These are phyloP conservation scores for Achroia grisella DNA, from an alignment of 1,140 invertebrate species.

Conservation along the genomic window DNA sequence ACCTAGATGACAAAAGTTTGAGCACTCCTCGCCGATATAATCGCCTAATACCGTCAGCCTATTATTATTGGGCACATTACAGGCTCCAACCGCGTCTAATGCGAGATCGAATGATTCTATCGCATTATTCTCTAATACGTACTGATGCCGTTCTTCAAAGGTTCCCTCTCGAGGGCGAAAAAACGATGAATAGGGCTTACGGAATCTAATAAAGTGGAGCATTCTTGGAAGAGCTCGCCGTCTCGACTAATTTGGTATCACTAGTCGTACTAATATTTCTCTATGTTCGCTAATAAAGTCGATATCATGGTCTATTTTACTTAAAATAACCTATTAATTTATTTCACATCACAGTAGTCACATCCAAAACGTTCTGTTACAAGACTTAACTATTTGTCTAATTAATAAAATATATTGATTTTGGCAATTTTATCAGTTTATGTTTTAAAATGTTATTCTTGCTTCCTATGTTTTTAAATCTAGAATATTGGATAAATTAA, in stretches of 20 bases:
- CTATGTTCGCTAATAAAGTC: too few species aligned
- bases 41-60: conserved; percentile 48
- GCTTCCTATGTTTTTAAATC: too few species aligned
- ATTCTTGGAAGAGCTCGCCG: conserved; percentile 45
- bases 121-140: conserved; percentile 63
- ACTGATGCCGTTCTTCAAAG: conserved; percentile 49
- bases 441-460: too few species aligned
- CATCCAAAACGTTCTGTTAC: too few species aligned
- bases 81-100: conserved; percentile 44
- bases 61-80: conserved; percentile 60
- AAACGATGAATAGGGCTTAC: conserved; percentile 65
- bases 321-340: too few species aligned
- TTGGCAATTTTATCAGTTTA: too few species aligned
- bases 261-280: neutral
- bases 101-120: conserved; percentile 59
- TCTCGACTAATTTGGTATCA: conserved; percentile 43
- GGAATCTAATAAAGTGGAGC: conserved; percentile 69
- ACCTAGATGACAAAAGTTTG: conserved; percentile 30
- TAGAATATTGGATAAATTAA: too few species aligned
- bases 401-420: too few species aligned
- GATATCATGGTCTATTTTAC: too few species aligned
- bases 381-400: too few species aligned
- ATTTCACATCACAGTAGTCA: too few species aligned
- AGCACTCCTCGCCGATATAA: conserved; percentile 25
- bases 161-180: conserved; percentile 50